Evolutionary conservation across 2,888 invertebrate species (phyloP).

Genomic region (Dichetophora obliterata): DNA sequence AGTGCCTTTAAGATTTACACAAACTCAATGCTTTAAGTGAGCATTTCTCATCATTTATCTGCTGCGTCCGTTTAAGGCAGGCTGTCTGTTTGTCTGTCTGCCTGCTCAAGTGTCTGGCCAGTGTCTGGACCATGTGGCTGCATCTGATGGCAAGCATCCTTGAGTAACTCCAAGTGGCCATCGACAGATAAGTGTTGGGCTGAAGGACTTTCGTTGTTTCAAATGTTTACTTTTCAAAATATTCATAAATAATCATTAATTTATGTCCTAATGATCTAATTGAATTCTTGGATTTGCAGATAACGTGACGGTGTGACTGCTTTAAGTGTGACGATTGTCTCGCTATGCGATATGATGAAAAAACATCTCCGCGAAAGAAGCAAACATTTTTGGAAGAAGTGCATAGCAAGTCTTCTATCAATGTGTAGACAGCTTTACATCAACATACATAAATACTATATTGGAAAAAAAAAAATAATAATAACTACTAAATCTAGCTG

Average conservation of each 20-base stretch:
- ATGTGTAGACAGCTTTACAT: not conserved
- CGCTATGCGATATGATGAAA: no score
- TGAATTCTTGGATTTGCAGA: slow-evolving; percentile 20
- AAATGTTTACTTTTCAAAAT: slow-evolving; percentile 18
- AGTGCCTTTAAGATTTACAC: slow-evolving; percentile 8
- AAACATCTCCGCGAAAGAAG: no score
- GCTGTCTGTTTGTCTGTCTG: not conserved
- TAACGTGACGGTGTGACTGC: not conserved
- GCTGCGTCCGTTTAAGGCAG: not conserved
- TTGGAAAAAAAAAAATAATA: not conserved
- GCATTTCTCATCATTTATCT: slow-evolving; percentile 16
- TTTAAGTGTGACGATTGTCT: no score
- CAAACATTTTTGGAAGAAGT: no score
- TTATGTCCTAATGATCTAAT: not conserved
- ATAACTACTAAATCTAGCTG: not conserved
- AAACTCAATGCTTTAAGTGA: not conserved
- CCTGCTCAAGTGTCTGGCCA: not conserved
- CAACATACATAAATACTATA: no score
- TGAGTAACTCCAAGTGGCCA: slow-evolving; percentile 16
- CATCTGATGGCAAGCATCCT: not conserved
- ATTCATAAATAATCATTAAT: slow-evolving; percentile 1
- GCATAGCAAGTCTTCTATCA: no score
- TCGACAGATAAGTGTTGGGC: slow-evolving; percentile 7
- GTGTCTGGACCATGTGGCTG: slow-evolving; percentile 6
- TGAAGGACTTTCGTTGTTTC: not conserved